phyloP scores from a whole-genome alignment of 2,797 vertebrate species.

The Selene dorsalis region DNA sequence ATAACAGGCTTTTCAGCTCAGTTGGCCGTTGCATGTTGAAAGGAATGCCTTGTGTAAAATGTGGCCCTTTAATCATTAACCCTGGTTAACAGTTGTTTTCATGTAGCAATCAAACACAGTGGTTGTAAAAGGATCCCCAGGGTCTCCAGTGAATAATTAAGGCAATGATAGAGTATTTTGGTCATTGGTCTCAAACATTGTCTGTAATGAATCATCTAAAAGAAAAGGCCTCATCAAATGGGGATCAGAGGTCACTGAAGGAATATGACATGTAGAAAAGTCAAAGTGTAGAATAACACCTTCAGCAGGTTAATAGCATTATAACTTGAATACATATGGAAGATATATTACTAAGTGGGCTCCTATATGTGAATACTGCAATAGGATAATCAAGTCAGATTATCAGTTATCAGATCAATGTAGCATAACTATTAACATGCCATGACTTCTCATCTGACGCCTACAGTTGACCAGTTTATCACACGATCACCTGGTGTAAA shows the following conservation, averaged over 20 bases:
- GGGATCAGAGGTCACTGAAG: too few relatives aligned
- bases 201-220: too few relatives aligned
- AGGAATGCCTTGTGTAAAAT: neutral
- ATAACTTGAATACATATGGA: neutral
- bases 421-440: neutral
- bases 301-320: neutral
- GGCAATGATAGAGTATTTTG: too few relatives aligned
- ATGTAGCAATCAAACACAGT: neutral
- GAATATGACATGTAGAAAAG: conserved; percentile 13
- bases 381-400: neutral
- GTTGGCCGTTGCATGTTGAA: neutral
- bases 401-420: neutral
- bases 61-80: neutral
- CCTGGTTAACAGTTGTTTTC: neutral
- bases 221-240: too few relatives aligned
- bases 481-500: too few relatives aligned
- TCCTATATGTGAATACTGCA: neutral
- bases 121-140: too few relatives aligned
- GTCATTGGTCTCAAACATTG: too few relatives aligned
- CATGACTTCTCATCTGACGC: neutral
- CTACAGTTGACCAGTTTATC: too few relatives aligned
- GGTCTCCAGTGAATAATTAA: too few relatives aligned
- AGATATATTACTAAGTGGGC: neutral
- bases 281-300: neutral
- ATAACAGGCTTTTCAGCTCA: too few relatives aligned